Base-by-base conservation (phyloP, 2,888 invertebrate species). In the Laspeyria flexula region DNA sequence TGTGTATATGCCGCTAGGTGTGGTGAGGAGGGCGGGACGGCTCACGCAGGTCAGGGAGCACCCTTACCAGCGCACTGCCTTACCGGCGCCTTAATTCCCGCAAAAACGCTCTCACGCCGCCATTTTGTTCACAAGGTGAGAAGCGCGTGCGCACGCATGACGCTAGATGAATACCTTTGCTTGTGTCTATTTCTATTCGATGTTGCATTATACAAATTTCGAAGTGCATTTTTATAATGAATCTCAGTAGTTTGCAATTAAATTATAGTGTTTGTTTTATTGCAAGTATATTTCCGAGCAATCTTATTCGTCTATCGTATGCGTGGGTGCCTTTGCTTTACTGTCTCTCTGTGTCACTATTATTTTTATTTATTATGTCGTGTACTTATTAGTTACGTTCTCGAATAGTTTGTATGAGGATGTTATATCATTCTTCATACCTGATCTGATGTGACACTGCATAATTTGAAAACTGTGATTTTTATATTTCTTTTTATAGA, bases 31-130 rank as follows among this genome's bases (percentile, higher is more conserved):
- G 81, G 95, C 96, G 93, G 96, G 96, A 86, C 95, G 97, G 93
- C 95, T 97, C 93, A 95, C 96, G 94, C 96, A 96, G 93, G 95
- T 96, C 93, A 95, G 98, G 95, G 98, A 98, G 94, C 98, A 98
- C 96, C 98, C 98, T 93, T 98, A 98, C 95, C 97, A 97, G 95
- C 97, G 98, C 95, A 96, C 90, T 62, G 91, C 91, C 83, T 87
- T 92, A 85, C 97, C 94, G 93, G 96, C 96, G 96, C 96, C 96
- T 94, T 92, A 92, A 85, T 83, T 79, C 88, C 86, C 85, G 86
- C 84, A 83, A 85, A 85, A 77, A 79, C 81, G 85, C 86, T 89
- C 88, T 88, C 88, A 86, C 89, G 88, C 88, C 90, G 88, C 90
- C 90, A 90, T 89, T 88, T 89, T 90, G 85, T 91, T 89, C 71